A percentile compares a stretch with the other conserved stretches of the same genome.
Conservation (phyloP, 2,113 vertebrate genomes). For the Suncus etruscus region DNA sequence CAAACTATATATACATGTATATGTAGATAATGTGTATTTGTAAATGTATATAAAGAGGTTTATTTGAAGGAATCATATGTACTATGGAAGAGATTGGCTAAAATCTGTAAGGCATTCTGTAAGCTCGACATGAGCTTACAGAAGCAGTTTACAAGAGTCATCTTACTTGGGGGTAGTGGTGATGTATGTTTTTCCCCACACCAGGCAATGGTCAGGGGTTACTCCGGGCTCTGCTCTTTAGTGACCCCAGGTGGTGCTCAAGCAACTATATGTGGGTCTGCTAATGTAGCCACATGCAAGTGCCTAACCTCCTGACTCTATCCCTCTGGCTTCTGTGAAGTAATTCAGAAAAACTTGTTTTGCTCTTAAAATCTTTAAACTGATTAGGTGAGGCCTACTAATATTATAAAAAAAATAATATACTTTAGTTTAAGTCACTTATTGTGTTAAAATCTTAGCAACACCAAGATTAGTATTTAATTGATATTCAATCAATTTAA, state of each 20-base stretch:
- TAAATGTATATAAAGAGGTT: neutral
- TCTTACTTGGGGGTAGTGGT: neutral
- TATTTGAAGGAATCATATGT: conserved; percentile 24
- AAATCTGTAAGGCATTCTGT: conserved; percentile 1
- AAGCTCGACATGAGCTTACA: neutral
- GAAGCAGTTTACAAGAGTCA: neutral
- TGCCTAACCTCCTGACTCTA: too few species aligned
- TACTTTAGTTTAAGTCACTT: conserved; percentile 4
- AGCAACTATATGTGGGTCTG: too few species aligned
- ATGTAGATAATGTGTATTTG: neutral
- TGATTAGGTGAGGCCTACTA: conserved; percentile 22
- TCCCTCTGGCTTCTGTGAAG: neutral
- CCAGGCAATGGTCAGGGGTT: too few species aligned
- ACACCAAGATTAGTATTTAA: conserved; percentile 5
- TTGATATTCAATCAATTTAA: neutral
- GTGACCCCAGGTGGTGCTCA: too few species aligned
- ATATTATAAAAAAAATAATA: conserved; percentile 37
- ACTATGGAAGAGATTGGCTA: neutral
- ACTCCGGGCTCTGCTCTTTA: too few species aligned
- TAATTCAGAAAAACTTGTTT: conserved; percentile 54
- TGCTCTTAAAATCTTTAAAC: conserved; percentile 37
- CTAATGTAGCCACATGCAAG: too few species aligned
- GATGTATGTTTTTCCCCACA: too few species aligned
- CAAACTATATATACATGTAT: neutral
- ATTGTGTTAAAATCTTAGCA: conserved; percentile 4